Evolutionary conservation across 2,113 vertebrate genomes (phyloP).

Genomic region (Syngnathoides biaculeatus): DNA sequence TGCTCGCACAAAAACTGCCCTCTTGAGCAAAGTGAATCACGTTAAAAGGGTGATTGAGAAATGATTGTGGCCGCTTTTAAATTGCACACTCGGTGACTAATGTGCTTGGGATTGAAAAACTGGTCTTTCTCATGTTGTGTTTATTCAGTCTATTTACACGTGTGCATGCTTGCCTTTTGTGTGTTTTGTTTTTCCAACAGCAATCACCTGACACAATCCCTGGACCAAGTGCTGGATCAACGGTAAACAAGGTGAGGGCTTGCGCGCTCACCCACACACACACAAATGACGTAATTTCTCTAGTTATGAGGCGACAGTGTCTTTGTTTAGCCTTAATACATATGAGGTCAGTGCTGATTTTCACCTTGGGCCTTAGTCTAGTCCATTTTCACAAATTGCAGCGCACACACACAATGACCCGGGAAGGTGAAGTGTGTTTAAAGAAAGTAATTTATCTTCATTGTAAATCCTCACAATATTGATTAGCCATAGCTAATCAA

Average conservation of each 20-base stretch:
- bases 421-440: not conserved
- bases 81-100: conserved; percentile 33
- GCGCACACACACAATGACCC: not conserved
- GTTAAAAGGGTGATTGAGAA: not conserved
- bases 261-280: conserved; percentile 3
- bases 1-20: not conserved
- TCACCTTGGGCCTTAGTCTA: conserved; percentile 22
- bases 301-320: conserved; percentile 18
- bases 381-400: conserved; percentile 19
- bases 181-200: conserved; percentile 63
- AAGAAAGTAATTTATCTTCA: not conserved
- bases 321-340: conserved; percentile 52
- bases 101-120: conserved; percentile 34
- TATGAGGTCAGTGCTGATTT: conserved; percentile 45
- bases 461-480: not conserved
- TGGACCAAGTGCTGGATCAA: conserved; percentile 64
- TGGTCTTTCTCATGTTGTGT: conserved; percentile 34
- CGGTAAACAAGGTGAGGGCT: conserved; percentile 66
- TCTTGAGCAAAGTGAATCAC: not conserved
- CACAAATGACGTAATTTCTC: conserved; percentile 49
- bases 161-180: conserved; percentile 1
- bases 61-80: not conserved
- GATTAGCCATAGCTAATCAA: not conserved
- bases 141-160: conserved; percentile 41
- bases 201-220: conserved; percentile 78